A percentile compares a stretch with the other conserved stretches of the same genome.
These are phyloP conservation scores for Tetranychus piercei DNA, from an alignment of 2,888 invertebrate genomes.

Conservation along the genomic window DNA sequence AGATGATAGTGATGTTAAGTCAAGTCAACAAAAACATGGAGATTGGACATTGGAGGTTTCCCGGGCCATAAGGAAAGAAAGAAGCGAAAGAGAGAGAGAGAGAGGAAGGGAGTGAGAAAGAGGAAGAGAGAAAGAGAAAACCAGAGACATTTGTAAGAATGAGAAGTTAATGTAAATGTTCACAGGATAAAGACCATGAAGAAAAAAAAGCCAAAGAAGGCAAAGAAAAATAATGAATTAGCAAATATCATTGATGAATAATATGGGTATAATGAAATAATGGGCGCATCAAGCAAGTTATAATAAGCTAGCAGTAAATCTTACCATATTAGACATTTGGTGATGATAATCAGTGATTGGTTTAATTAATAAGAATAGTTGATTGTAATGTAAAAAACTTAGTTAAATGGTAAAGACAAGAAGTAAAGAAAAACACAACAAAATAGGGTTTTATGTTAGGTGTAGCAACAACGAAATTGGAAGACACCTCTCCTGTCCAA, in stretches of 20 bases:
- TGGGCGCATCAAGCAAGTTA: not conserved
- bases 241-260: not conserved
- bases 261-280: not conserved
- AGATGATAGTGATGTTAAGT: not conserved
- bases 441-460: too few species aligned
- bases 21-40: not conserved
- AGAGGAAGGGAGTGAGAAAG: not conserved
- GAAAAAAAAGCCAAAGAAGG: not conserved
- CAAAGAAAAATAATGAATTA: not conserved
- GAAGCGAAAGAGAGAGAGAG: not conserved
- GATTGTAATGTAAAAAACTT: not conserved
- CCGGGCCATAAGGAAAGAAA: not conserved
- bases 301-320: not conserved
- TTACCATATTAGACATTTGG: not conserved
- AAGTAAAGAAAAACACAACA: too few species aligned
- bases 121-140: not conserved
- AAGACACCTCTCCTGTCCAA: too few species aligned
- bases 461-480: too few species aligned
- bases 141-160: not conserved
- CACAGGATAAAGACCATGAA: too few species aligned
- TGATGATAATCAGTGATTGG: not conserved
- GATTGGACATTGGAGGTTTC: not conserved
- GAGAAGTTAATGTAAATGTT: not conserved
- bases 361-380: not conserved
- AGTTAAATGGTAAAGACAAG: not conserved